phyloP scores from a whole-genome alignment of 2,797 vertebrate species.

The Orestias chungarensis region DNA sequence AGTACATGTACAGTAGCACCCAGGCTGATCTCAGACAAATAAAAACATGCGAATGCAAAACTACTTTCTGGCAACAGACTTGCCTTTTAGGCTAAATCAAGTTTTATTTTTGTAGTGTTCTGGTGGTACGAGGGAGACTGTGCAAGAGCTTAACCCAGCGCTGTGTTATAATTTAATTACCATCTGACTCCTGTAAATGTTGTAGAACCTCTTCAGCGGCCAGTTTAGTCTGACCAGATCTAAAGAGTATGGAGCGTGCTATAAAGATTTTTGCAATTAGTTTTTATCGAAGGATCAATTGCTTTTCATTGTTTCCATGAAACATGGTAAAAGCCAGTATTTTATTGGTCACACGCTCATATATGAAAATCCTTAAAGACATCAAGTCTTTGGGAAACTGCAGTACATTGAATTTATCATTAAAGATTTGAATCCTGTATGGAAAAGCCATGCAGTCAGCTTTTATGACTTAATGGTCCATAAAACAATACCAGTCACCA shows the following conservation, averaged over 20 bases:
- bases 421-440: constrained; percentile 48
- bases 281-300: constrained; percentile 31
- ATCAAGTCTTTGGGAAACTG: constrained; percentile 16
- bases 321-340: constrained; percentile 16
- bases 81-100: constrained; percentile 34
- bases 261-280: constrained; percentile 41
- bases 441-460: constrained; percentile 62
- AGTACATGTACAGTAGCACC: constrained; percentile 45
- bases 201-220: constrained; percentile 19
- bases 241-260: constrained; percentile 36
- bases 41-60: constrained; percentile 51
- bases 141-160: constrained; percentile 2
- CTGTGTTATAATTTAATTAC: constrained; percentile 19
- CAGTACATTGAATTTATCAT: constrained; percentile 34
- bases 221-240: constrained; percentile 34
- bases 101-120: constrained; percentile 34
- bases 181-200: constrained; percentile 29
- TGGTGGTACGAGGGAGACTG: constrained; percentile 9
- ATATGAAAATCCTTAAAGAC: constrained; percentile 17
- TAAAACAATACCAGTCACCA: constrained; percentile 63
- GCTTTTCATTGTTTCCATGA: constrained; percentile 2
- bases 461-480: constrained; percentile 66
- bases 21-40: constrained; percentile 50
- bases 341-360: constrained; percentile 21
- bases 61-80: constrained; percentile 29